Evolutionary conservation across 2,888 invertebrate species (phyloP).

Genomic region (Heterodera filipjevi): DNA sequence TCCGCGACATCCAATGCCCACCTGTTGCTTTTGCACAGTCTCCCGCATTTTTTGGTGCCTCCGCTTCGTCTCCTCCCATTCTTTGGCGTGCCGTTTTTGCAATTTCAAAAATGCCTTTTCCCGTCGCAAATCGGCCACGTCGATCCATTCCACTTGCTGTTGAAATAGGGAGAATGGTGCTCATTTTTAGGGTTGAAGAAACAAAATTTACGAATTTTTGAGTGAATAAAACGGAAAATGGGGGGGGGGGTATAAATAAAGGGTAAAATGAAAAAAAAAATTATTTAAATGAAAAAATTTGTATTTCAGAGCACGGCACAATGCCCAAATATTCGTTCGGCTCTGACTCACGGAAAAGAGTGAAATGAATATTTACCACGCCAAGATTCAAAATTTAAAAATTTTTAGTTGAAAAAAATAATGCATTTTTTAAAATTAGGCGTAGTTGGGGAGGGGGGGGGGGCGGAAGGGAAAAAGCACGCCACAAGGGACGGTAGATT

Average conservation of each 20-base stretch:
- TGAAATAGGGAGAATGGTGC: neutral
- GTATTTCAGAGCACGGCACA: neutral
- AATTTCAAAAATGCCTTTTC: conserved; percentile 91
- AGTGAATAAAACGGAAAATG: no score
- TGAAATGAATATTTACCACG: no score
- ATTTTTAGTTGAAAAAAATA: no score
- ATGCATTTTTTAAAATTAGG: no score
- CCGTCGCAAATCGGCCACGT: conserved; percentile 77
- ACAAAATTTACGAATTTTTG: neutral
- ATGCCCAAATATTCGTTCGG: no score
- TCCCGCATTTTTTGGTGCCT: conserved; percentile 89
- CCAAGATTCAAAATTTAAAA: no score
- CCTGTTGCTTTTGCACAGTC: conserved; percentile 77
- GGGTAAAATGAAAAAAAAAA: neutral
- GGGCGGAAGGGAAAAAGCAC: no score
- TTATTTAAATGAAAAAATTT: neutral
- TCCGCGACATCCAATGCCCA: no score
- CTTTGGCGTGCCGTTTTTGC: conserved; percentile 92
- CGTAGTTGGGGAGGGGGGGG: no score
- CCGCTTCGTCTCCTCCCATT: conserved; percentile 84
- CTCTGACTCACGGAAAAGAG: no score
- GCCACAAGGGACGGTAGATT: no score
- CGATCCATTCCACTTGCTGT: conserved; percentile 81
- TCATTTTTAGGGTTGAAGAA: no score
- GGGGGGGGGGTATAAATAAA: neutral